Conservation (phyloP, 2,113 vertebrate genomes). For the Ammospiza nelsoni region DNA sequence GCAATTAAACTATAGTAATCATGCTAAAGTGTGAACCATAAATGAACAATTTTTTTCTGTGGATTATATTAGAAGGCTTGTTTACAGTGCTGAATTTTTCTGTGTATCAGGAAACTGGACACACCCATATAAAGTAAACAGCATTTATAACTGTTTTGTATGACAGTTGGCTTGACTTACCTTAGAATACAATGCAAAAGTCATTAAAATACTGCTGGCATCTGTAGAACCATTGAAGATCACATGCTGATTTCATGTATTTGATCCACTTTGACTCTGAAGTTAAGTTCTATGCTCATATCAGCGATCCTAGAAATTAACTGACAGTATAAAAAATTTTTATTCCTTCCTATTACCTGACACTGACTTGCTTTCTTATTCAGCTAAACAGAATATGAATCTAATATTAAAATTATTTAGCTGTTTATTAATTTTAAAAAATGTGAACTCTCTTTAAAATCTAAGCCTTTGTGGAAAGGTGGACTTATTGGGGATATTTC, state of each 20-base stretch:
- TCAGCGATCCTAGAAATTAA: constrained; percentile 32
- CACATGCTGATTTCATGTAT: background rate
- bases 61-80: constrained; percentile 2
- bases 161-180: constrained; percentile 17
- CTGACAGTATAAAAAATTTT: background rate
- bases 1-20: background rate
- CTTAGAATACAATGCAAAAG: background rate
- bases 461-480: constrained; percentile 44
- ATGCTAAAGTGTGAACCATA: background rate
- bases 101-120: background rate
- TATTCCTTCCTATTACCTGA: background rate
- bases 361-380: background rate
- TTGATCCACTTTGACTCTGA: background rate
- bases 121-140: background rate
- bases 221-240: background rate
- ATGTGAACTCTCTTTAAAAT: constrained; percentile 28
- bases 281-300: background rate
- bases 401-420: constrained; percentile 36
- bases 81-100: background rate
- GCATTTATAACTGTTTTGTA: background rate
- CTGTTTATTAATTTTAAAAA: constrained; percentile 27
- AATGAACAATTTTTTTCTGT: background rate
- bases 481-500: constrained; percentile 64
- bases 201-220: background rate
- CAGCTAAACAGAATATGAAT: constrained; percentile 6